Conservation (phyloP, 2,113 vertebrate species). For the Phaethon lepturus region DNA sequence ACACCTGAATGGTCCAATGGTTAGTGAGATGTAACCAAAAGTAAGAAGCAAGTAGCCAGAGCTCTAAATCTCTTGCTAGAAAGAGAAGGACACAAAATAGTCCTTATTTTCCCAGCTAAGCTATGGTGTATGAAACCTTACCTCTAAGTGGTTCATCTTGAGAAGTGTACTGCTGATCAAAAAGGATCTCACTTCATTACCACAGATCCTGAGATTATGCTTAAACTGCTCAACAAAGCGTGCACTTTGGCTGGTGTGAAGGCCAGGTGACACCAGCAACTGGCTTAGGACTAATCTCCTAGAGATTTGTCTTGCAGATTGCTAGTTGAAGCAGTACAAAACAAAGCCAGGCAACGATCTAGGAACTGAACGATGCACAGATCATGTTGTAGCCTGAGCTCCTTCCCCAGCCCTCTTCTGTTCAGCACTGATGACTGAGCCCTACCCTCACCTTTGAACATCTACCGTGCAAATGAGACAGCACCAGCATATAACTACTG, state of each 20-base stretch:
- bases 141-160: background rate
- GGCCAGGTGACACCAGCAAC: background rate
- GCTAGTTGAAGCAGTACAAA: background rate
- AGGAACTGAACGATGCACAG: accelerated
- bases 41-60: background rate
- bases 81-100: background rate
- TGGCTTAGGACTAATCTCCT: background rate
- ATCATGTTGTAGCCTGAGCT: background rate
- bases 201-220: background rate
- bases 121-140: background rate
- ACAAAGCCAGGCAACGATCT: background rate
- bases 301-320: background rate
- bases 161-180: background rate
- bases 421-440: background rate
- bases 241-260: background rate
- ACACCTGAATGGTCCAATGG: background rate
- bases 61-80: background rate
- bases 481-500: background rate
- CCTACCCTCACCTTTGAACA: background rate
- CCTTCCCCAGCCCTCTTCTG: background rate
- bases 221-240: background rate
- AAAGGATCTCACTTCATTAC: background rate
- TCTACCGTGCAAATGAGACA: background rate
- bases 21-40: background rate
- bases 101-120: background rate